Evolutionary conservation across 2,797 vertebrate species (phyloP).

Genomic region (Gymnothorax javanicus): DNA sequence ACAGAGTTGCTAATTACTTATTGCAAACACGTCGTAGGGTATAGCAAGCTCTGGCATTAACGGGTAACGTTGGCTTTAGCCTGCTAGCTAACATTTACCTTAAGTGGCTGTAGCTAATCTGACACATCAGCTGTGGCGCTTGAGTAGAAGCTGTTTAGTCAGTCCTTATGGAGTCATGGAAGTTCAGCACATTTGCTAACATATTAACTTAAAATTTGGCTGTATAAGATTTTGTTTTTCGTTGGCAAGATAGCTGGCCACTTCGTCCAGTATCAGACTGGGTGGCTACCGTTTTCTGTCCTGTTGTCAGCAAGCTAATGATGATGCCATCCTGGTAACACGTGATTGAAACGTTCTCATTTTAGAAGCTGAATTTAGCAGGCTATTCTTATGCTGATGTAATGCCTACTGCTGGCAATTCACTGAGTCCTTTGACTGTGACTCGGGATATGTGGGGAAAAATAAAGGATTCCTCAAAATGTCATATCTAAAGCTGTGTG

Average conservation of each 20-base stretch:
- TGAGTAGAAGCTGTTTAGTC: not conserved
- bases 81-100: not conserved
- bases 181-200: not conserved
- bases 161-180: not conserved
- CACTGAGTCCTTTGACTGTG: not conserved
- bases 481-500: too few species aligned
- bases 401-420: not conserved
- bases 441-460: not conserved
- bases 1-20: not conserved
- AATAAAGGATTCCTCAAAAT: too few species aligned
- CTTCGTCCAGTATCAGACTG: not conserved
- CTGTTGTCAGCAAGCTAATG: not conserved
- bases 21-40: too few species aligned
- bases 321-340: not conserved
- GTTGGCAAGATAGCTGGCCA: not conserved
- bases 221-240: not conserved
- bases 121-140: not conserved
- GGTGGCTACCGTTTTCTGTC: not conserved
- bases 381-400: not conserved
- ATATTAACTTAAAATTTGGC: not conserved
- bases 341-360: not conserved
- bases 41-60: too few species aligned
- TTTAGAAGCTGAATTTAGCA: too few species aligned
- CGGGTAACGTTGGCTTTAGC: too few species aligned
- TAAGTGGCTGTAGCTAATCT: not conserved